Base-by-base conservation (phyloP, 2,797 vertebrate genomes). In the Smutsia temminckii region DNA sequence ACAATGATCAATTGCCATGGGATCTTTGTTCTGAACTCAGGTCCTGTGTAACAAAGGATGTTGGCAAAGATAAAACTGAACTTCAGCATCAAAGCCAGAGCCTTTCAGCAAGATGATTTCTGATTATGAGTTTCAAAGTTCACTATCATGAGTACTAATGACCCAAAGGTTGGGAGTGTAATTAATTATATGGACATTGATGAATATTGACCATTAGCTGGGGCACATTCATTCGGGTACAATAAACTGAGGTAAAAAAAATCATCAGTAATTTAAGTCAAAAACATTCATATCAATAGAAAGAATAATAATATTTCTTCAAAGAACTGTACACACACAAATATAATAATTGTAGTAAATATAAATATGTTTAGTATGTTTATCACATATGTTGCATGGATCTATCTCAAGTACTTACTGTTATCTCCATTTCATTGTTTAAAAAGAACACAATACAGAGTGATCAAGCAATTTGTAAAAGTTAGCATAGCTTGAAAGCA, bases 121-220 rank as follows among this genome's bases (percentile, higher is more conserved):
- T 72, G 61, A 93, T 69, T 27, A 34, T 55, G 57, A 90, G 68
- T 78, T 87, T 92, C 23, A 78, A 79, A 85, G 64, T 75, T 74
- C 23, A 71, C 1, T 42, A 16, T 64, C 49, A 79, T 37, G 25
- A 66, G 5, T 20, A 23, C 14, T 51, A 90, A 83, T 57, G 32
- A 71, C 5, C 0, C 10, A 42, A 21, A 81, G 6, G 42, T 34
- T 61, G 25, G 2, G 29, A 53, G 21, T 68, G 1, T 84, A 51
- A 71, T 71, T 69, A 79, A 66, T 71, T 63, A 37, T 21, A 71
- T 37, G 49, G 3, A 61, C 29, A 68, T 23, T n/a, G 23, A 34
- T 32, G 66, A 16, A 34, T 37, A 79, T 17, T 89, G 13, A 46
- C 5, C 13, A 55, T 83, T 78, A 81, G 4, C 8, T 86, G 32